These are phyloP conservation scores for Doryteuthis pealeii DNA, from an alignment of 1,140 invertebrate genomes.

Conservation along the genomic window DNA sequence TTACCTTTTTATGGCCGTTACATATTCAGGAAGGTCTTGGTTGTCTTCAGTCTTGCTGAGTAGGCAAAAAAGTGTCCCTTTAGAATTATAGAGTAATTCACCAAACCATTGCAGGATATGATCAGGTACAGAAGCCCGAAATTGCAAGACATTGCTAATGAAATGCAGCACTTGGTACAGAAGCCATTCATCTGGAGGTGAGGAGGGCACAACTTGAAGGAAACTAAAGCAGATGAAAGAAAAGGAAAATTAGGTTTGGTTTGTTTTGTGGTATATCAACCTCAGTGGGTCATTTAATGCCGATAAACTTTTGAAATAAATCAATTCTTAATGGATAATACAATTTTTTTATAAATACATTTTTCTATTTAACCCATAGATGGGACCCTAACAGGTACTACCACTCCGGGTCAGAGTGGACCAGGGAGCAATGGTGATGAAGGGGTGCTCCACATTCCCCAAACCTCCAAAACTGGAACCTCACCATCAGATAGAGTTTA, in stretches of 20 bases:
- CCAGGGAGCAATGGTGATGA: too few relatives aligned
- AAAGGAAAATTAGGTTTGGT: constrained; percentile 1
- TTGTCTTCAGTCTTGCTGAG: constrained; percentile 38
- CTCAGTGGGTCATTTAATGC: too few relatives aligned
- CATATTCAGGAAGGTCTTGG: constrained; percentile 32
- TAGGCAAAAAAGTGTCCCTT: constrained; percentile 48
- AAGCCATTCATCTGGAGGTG: constrained; percentile 46
- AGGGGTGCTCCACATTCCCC: too few relatives aligned
- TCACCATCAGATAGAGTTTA: too few relatives aligned
- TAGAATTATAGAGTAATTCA: constrained; percentile 46
- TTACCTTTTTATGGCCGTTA: constrained; percentile 21
- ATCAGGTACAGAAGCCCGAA: constrained; percentile 32
- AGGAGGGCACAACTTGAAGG: constrained; percentile 49
- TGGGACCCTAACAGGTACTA: too few relatives aligned
- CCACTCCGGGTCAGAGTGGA: too few relatives aligned
- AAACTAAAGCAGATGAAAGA: constrained; percentile 44
- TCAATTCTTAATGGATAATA: too few relatives aligned
- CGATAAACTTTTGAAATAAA: too few relatives aligned
- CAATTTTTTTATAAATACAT: too few relatives aligned
- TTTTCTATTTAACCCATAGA: too few relatives aligned
- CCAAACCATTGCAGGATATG: constrained; percentile 46
- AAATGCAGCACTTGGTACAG: constrained; percentile 49
- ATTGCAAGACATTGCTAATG: constrained; percentile 36
- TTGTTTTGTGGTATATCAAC: too few relatives aligned
- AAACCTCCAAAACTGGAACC: too few relatives aligned